Evolutionary conservation across 2,888 invertebrate species (phyloP).

Genomic region (Philhelius pedissequus): DNA sequence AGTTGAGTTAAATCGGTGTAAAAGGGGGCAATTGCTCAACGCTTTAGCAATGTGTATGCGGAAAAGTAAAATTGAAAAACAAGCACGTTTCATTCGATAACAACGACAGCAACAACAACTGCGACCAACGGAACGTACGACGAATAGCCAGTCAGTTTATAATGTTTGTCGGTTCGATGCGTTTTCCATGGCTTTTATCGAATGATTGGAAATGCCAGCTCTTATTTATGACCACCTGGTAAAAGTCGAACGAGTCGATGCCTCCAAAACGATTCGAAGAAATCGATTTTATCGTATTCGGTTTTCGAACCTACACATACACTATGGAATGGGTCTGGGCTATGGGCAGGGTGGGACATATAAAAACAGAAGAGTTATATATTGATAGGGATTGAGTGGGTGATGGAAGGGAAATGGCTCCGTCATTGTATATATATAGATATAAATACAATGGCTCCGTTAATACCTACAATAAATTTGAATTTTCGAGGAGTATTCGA

Average conservation of each 20-base stretch:
- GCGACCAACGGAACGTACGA: constrained; percentile 22
- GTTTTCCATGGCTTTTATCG: constrained; percentile 52
- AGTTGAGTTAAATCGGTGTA: neutral
- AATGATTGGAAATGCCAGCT: constrained; percentile 69
- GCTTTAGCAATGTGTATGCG: constrained; percentile 1
- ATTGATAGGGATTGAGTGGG: neutral
- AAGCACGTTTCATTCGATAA: constrained; percentile 61
- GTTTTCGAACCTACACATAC: constrained; percentile 9
- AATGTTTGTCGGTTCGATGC: constrained; percentile 61
- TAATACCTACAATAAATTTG: neutral
- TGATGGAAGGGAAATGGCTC: neutral
- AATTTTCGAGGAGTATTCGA: neutral
- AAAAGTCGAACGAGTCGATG: constrained; percentile 76
- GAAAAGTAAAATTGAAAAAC: constrained; percentile 56
- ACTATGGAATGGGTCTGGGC: neutral
- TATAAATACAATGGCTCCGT: too few relatives aligned
- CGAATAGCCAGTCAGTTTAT: constrained; percentile 29
- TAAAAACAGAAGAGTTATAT: neutral
- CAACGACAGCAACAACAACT: constrained; percentile 7
- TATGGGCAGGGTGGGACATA: neutral
- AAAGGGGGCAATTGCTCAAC: neutral
- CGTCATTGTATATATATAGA: too few relatives aligned
- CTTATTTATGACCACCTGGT: constrained; percentile 73
- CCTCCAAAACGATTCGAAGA: constrained; percentile 72
- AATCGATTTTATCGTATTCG: constrained; percentile 74